Evolutionary conservation across 2,113 vertebrate species (phyloP).

Genomic region (Larimichthys polyactis): DNA sequence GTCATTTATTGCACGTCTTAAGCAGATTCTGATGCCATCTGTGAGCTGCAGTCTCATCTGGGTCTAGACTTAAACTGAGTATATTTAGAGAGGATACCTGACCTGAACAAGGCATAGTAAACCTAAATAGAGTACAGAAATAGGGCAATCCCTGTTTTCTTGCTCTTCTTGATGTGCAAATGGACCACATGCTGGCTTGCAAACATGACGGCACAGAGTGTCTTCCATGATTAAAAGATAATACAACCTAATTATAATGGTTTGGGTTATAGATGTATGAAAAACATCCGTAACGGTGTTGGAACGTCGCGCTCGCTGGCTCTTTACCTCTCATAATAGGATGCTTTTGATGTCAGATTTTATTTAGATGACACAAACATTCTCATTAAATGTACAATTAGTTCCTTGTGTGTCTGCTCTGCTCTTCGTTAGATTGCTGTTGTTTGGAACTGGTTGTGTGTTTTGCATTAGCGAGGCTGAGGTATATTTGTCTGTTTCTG

Average conservation of each 20-base stretch:
- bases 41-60: background rate
- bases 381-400: slow-evolving; percentile 49
- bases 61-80: background rate
- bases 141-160: background rate
- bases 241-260: slow-evolving; percentile 73
- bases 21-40: background rate
- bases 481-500: background rate
- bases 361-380: slow-evolving; percentile 53
- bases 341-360: slow-evolving; percentile 57
- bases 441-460: slow-evolving; percentile 10
- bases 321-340: slow-evolving; percentile 36
- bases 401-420: slow-evolving; percentile 46
- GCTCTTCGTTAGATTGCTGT: background rate
- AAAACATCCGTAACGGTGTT: slow-evolving; percentile 31
- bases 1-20: background rate
- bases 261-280: slow-evolving; percentile 53
- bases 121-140: background rate
- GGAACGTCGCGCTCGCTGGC: slow-evolving; percentile 7
- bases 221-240: slow-evolving; percentile 73
- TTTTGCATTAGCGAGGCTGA: slow-evolving; percentile 38
- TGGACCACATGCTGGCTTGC: slow-evolving; percentile 61
- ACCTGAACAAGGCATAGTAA: background rate
- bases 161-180: slow-evolving; percentile 27
- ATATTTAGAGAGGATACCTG: background rate
- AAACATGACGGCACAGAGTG: slow-evolving; percentile 47